Evolutionary conservation across 2,888 invertebrate species (phyloP).

Genomic region (Ormyrus labotus): DNA sequence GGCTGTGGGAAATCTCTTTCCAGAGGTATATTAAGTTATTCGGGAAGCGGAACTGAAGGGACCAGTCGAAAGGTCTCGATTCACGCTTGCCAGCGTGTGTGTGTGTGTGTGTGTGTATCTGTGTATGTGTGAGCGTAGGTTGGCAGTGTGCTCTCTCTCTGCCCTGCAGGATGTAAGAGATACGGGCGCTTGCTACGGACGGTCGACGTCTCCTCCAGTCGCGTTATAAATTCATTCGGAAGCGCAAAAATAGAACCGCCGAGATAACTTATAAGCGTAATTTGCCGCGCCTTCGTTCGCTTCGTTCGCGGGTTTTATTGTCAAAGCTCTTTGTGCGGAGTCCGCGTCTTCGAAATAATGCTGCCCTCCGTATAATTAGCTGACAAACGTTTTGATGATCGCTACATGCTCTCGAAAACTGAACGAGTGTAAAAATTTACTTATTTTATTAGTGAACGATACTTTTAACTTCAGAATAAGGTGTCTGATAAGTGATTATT

Average conservation of each 20-base stretch:
- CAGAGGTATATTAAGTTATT: conserved; percentile 36
- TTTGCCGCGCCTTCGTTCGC: too few relatives aligned
- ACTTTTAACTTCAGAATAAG: too few relatives aligned
- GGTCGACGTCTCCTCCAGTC: conserved; percentile 1
- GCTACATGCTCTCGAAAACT: too few relatives aligned
- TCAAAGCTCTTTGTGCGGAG: too few relatives aligned
- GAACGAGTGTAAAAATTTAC: too few relatives aligned
- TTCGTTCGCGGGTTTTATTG: too few relatives aligned
- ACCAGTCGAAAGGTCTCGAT: background rate
- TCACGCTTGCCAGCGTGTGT: background rate
- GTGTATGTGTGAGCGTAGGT: background rate
- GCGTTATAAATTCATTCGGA: conserved; percentile 30
- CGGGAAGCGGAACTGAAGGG: background rate
- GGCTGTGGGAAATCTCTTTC: background rate
- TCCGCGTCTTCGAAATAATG: too few relatives aligned
- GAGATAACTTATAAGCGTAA: background rate
- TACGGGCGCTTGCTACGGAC: conserved; percentile 6
- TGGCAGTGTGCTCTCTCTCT: background rate
- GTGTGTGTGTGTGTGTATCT: too few relatives aligned
- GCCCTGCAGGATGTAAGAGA: background rate
- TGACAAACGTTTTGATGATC: too few relatives aligned
- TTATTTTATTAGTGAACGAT: too few relatives aligned
- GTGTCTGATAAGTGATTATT: too few relatives aligned
- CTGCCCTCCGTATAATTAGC: too few relatives aligned
- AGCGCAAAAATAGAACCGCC: conserved; percentile 36